phyloP scores from a whole-genome alignment of 1,140 invertebrate genomes.

The Drosophila kohkoa region DNA sequence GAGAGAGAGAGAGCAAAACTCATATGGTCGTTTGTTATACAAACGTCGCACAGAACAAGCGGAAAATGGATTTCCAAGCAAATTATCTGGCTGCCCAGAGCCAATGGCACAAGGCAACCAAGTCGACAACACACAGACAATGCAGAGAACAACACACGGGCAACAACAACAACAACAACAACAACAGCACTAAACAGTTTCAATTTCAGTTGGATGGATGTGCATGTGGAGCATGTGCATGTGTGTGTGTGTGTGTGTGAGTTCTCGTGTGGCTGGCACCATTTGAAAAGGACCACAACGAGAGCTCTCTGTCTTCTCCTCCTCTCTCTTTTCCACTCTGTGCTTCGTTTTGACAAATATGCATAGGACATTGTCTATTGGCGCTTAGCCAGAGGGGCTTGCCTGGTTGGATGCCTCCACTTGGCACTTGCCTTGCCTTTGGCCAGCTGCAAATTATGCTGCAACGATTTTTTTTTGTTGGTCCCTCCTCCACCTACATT shows the following conservation, averaged over 20 bases:
- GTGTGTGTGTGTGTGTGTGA: slow-evolving; percentile 2
- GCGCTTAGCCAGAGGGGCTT: slow-evolving; percentile 51
- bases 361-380: slow-evolving; percentile 79
- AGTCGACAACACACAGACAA: slow-evolving; percentile 10
- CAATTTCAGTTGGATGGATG: slow-evolving; percentile 63
- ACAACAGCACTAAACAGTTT: slow-evolving; percentile 71
- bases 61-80: slow-evolving; percentile 83
- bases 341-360: slow-evolving; percentile 69
- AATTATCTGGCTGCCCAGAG: slow-evolving; percentile 70
- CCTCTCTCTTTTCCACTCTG: slow-evolving; percentile 12
- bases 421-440: slow-evolving; percentile 60
- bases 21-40: slow-evolving; percentile 32
- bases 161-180: slow-evolving; percentile 53
- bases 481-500: neutral
- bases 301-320: slow-evolving; percentile 31
- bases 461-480: slow-evolving; percentile 7
- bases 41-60: slow-evolving; percentile 54
- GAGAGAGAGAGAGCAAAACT: slow-evolving; percentile 20
- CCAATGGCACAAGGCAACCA: slow-evolving; percentile 12
- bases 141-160: slow-evolving; percentile 27
- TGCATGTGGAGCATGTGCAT: slow-evolving; percentile 9
- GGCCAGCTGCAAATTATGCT: slow-evolving; percentile 44
- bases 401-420: slow-evolving; percentile 43
- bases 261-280: slow-evolving; percentile 5
- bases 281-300: slow-evolving; percentile 49